These are phyloP conservation scores for Sussaba pulchella DNA, from an alignment of 2,888 invertebrate species.

Conservation along the genomic window DNA sequence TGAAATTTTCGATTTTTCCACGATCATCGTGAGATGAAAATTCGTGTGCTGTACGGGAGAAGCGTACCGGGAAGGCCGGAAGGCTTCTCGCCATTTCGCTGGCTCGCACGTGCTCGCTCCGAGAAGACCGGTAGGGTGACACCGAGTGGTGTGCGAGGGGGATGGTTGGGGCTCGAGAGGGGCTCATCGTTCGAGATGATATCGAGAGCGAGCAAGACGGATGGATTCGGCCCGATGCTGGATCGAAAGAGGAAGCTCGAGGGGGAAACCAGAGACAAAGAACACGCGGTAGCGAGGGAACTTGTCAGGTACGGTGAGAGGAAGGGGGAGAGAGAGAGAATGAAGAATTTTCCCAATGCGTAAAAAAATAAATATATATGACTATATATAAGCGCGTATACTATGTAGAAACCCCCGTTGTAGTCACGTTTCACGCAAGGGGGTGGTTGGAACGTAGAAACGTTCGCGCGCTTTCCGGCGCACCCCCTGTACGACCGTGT, in stretches of 20 bases:
- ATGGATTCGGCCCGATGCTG: constrained; percentile 23
- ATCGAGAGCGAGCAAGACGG: background rate
- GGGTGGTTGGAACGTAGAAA: constrained; percentile 60
- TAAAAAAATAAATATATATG: constrained; percentile 58
- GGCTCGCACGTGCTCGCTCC: constrained; percentile 63
- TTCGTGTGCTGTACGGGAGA: constrained; percentile 23
- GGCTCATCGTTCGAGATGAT: background rate
- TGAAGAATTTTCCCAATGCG: constrained; percentile 68
- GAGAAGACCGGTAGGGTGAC: constrained; percentile 56
- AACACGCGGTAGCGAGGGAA: constrained; percentile 59
- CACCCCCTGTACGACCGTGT: constrained; percentile 72
- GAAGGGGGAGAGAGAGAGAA: constrained; percentile 46
- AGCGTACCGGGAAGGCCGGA: constrained; percentile 51
- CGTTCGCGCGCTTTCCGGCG: constrained; percentile 78
- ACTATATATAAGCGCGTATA: background rate
- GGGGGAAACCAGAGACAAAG: constrained; percentile 72
- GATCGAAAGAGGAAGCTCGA: constrained; percentile 29
- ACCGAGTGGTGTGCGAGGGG: constrained; percentile 41
- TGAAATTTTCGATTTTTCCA: constrained; percentile 19
- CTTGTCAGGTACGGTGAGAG: constrained; percentile 44
- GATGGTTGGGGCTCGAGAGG: background rate
- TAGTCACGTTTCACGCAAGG: constrained; percentile 57
- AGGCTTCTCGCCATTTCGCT: constrained; percentile 62
- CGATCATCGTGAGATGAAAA: constrained; percentile 38
- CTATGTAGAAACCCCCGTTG: constrained; percentile 54